Evolutionary conservation across 2,888 invertebrate species (phyloP).

Genomic region (Drosophila crucigera): DNA sequence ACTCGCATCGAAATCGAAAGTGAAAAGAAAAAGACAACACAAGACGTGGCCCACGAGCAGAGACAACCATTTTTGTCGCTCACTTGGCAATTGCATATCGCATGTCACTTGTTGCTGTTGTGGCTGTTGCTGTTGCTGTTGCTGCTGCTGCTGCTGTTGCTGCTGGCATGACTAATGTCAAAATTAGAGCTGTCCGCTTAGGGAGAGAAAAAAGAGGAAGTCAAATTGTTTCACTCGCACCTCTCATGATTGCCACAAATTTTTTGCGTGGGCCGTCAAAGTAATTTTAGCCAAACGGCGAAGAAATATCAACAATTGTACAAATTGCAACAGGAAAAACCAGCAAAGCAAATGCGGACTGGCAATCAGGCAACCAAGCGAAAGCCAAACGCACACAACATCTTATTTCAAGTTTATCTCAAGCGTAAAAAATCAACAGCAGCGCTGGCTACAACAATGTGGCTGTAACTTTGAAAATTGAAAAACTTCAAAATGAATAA

Average conservation of each 20-base stretch:
- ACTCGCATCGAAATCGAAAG: conserved; percentile 81
- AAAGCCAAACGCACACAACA: conserved; percentile 60
- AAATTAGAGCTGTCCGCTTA: conserved; percentile 41
- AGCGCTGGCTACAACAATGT: conserved; percentile 6
- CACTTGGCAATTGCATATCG: conserved; percentile 67
- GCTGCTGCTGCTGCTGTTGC: conserved; percentile 14
- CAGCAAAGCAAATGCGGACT: conserved; percentile 38
- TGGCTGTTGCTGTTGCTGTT: conserved; percentile 3
- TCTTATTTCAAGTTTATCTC: conserved; percentile 62
- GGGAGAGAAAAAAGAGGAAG: conserved; percentile 58
- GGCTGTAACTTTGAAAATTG: conserved; percentile 20
- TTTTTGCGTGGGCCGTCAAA: conserved; percentile 52
- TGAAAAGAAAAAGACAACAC: conserved; percentile 67
- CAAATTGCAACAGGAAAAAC: conserved; percentile 76
- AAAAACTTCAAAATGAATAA: conserved; percentile 28
- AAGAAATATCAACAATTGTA: conserved; percentile 66
- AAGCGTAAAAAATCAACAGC: conserved; percentile 59
- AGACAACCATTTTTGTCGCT: conserved; percentile 62
- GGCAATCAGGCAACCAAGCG: conserved; percentile 51
- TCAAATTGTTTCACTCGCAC: conserved; percentile 30
- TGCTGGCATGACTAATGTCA: conserved; percentile 63
- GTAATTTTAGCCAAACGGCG: conserved; percentile 33
- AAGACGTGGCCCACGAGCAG: conserved; percentile 55
- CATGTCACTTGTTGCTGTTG: conserved; percentile 38
- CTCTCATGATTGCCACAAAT: conserved; percentile 58